A percentile compares a stretch with the other conserved stretches of the same genome.
These are phyloP conservation scores for Polydrusus tereticollis DNA, from an alignment of 2,888 invertebrate species.

Conservation along the genomic window DNA sequence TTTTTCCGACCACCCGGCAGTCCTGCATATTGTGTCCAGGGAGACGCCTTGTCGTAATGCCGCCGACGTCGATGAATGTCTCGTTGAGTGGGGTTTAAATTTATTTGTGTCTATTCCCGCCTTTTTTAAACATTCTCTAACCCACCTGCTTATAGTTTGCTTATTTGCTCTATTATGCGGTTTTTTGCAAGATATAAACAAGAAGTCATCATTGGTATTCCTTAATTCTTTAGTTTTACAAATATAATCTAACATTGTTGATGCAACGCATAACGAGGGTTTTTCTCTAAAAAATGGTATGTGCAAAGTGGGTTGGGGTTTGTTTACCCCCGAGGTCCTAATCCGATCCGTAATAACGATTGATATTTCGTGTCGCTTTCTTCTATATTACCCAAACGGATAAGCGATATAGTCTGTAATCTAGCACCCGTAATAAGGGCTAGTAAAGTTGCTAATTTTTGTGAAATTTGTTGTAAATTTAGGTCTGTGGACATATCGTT, in stretches of 20 bases:
- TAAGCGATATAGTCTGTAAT: conserved; percentile 51
- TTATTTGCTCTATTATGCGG: conserved; percentile 28
- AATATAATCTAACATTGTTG: conserved; percentile 23
- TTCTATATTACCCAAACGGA: conserved; percentile 39
- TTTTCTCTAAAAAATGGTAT: conserved; percentile 34
- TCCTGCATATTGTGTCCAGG: too few relatives aligned
- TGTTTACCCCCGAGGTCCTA: conserved; percentile 30
- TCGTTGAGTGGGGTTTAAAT: conserved; percentile 1
- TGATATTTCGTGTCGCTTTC: conserved; percentile 15
- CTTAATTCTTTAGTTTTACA: conserved; percentile 5
- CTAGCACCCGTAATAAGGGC: conserved; percentile 52
- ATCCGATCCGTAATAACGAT: conserved; percentile 51
- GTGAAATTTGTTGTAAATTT: conserved; percentile 27
- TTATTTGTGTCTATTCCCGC: background rate
- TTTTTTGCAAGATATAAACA: conserved; percentile 42
- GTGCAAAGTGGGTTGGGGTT: conserved; percentile 9
- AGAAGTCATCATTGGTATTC: background rate
- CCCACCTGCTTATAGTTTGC: background rate
- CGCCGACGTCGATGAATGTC: conserved; percentile 1
- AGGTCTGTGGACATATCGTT: background rate
- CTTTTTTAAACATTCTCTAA: background rate
- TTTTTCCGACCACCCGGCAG: too few relatives aligned
- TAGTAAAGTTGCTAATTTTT: conserved; percentile 52
- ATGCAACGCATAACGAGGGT: conserved; percentile 27
- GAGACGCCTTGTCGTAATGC: background rate